Evolutionary conservation across 2,888 invertebrate genomes (phyloP), one percentile per base, ranked within the genome.

Genomic region (Strigamia transsilvanica): DNA sequence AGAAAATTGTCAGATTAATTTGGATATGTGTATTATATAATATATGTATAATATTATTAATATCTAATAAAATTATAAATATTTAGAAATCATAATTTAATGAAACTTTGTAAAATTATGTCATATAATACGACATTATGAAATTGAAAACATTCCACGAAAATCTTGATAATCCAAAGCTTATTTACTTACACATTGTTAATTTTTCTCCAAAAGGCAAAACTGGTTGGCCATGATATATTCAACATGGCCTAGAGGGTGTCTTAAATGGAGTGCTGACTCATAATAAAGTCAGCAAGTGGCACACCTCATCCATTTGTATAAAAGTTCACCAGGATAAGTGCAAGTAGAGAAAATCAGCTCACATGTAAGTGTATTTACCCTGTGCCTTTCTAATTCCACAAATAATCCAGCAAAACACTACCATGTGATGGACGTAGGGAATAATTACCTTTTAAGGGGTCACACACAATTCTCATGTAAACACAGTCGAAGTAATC

Each of bases 251-350:
- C 56, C 56, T 56, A 56, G 56, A 56, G 56, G 42, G 56, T 56
- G 56, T 56, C 56, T 56, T 56, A 56, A 56, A 56, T 56, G 56
- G 56, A 56, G 56, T 56, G 56, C 42, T 56, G 56, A 56, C 56
- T 56, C 56, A 56, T 56, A 56, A 56, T 56, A 42, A 42, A 56
- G 56, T 56, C 18, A 56, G 56, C 21, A 21, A 18, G 56, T 56
- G 56, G 56, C 56, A 56, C 56, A 56, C 56, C 56, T 56, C 21
- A 56, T 21, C n/a, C 56, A 56, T 21, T 56, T 56, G 56, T 12
- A 56, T 42, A 56, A 56, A 56, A 21, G 56, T 56, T 56, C 56
- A 56, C 21, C 2, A 56, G 56, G 56, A 56, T 56, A 18, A 56
- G 56, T 42, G 42, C 42, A 42, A 42, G 42, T 42, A 42, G 13